Evolutionary conservation across 2,797 vertebrate genomes (phyloP).

Genomic region (Hipposideros larvatus): DNA sequence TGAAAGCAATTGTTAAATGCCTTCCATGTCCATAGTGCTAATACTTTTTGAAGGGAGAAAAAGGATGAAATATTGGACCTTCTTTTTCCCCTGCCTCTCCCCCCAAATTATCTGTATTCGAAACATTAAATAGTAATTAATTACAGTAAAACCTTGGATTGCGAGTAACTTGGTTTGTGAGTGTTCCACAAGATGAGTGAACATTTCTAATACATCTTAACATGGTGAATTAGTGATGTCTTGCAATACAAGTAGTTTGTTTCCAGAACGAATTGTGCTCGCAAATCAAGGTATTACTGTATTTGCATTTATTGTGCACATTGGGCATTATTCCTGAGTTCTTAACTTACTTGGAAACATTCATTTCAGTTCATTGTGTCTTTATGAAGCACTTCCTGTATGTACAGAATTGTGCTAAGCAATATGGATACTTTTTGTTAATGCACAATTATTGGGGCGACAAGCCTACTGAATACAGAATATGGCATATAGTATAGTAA

Average conservation of each 20-base stretch:
- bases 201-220: too few relatives aligned
- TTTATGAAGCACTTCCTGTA: neutral
- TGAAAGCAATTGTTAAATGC: constrained; percentile 10
- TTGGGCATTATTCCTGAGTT: neutral
- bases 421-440: neutral
- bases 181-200: too few relatives aligned
- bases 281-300: too few relatives aligned
- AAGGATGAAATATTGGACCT: neutral
- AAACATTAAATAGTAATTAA: constrained; percentile 43
- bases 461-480: neutral
- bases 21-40: neutral
- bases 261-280: too few relatives aligned
- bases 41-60: constrained; percentile 2
- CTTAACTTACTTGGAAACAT: neutral
- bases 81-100: rapidly evolving
- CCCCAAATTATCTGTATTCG: neutral
- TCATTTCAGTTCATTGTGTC: neutral
- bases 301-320: neutral
- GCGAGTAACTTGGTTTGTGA: too few relatives aligned
- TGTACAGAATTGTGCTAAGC: neutral
- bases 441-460: neutral
- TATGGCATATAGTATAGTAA: neutral
- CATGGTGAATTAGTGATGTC: too few relatives aligned
- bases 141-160: neutral
- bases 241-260: too few relatives aligned